phyloP scores from a whole-genome alignment of 2,888 invertebrate genomes.

The Pogonocherus hispidulus region DNA sequence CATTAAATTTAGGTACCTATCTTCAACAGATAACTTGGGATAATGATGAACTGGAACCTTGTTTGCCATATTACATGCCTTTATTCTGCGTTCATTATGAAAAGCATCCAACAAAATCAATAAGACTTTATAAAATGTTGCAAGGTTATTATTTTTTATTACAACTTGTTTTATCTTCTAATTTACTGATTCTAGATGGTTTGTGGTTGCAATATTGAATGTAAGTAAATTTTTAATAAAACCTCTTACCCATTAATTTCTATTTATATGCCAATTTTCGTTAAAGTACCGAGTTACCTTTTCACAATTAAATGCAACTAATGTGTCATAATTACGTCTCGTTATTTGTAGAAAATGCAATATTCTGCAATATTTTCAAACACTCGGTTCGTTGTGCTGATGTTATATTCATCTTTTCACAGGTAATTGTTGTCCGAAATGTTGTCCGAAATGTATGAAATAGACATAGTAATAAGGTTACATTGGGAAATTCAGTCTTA shows the following conservation, averaged over 20 bases:
- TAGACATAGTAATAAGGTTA: conserved; percentile 26
- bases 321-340: conserved; percentile 6
- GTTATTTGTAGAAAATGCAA: conserved; percentile 24
- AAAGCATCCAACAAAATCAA: conserved; percentile 18
- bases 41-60: neutral
- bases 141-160: conserved; percentile 10
- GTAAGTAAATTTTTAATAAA: conserved; percentile 25
- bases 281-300: conserved; percentile 22
- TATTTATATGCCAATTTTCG: conserved; percentile 32
- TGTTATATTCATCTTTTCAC: conserved; percentile 27
- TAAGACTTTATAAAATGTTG: conserved; percentile 10
- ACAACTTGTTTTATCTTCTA: conserved; percentile 33
- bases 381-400: conserved; percentile 16
- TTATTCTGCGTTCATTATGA: conserved; percentile 1
- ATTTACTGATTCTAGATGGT: conserved; percentile 33
- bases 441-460: conserved; percentile 34
- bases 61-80: neutral
- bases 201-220: conserved; percentile 26
- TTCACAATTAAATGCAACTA: conserved; percentile 17
- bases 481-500: conserved; percentile 25
- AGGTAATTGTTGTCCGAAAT: conserved; percentile 30
- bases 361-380: conserved; percentile 26
- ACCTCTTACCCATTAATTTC: conserved; percentile 25
- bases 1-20: conserved; percentile 1
- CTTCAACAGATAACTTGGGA: neutral